Conservation (phyloP, 2,888 invertebrate species). For the Dermolepida albohirtum region DNA sequence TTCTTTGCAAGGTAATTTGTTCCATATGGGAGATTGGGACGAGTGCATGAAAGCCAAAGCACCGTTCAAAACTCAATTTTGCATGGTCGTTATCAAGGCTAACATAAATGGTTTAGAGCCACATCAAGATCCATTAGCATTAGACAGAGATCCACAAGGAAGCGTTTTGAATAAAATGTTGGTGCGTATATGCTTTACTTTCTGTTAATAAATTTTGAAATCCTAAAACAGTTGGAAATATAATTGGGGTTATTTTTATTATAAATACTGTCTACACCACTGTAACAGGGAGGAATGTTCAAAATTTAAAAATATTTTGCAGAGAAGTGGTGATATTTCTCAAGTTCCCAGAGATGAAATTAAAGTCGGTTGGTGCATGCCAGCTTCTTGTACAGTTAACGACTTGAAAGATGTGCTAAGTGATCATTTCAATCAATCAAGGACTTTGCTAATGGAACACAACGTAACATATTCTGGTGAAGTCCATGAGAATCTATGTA, state of each 20-base stretch:
- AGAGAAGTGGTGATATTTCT: slow-evolving; percentile 55
- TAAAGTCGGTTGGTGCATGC: slow-evolving; percentile 61
- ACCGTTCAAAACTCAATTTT: slow-evolving; percentile 63
- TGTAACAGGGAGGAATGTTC: no score
- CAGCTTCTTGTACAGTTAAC: slow-evolving; percentile 58
- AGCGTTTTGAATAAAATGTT: slow-evolving; percentile 59
- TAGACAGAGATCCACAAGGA: slow-evolving; percentile 56
- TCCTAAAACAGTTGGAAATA: no score
- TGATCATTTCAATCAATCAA: slow-evolving; percentile 53
- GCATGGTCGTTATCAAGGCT: slow-evolving; percentile 58
- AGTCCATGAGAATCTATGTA: slow-evolving; percentile 60
- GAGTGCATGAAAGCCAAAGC: slow-evolving; percentile 66
- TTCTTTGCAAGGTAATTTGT: slow-evolving; percentile 69
- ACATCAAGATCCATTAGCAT: slow-evolving; percentile 55
- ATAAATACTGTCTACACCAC: no score
- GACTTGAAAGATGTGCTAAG: slow-evolving; percentile 58
- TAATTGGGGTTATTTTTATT: no score
- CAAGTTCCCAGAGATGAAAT: slow-evolving; percentile 58
- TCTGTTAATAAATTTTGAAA: no score
- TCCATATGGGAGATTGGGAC: slow-evolving; percentile 73
- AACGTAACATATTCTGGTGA: slow-evolving; percentile 56
- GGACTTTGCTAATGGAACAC: slow-evolving; percentile 55
- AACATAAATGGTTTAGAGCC: slow-evolving; percentile 53
- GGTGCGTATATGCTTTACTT: slow-evolving; percentile 54
- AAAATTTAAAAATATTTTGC: slow-evolving; percentile 7